Evolutionary conservation across 1,140 invertebrate species (phyloP), one percentile per base, ranked within the genome.

Genomic region (Asbolus verrucosus): DNA sequence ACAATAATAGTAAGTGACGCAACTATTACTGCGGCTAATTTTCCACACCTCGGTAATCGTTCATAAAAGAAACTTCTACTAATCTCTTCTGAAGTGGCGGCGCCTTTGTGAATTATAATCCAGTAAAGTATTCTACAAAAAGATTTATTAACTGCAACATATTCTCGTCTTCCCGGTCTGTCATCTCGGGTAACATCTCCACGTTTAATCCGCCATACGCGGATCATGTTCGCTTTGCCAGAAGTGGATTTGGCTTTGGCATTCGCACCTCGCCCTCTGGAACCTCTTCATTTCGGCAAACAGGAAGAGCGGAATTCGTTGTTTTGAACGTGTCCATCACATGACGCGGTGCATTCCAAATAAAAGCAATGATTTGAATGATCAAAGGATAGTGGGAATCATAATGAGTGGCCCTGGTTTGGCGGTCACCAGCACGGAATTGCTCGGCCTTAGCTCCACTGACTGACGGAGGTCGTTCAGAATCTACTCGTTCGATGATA

Each of bases 391-490:
- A 63, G 61, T 63, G 33, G 41, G 61, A 63, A 63, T 63, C 33
- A 16, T 63, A 63, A 63, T 63, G 33, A 41, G 33, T 63, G 61
- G 33, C 61, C 61, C 61, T 63, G 61, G 24, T 63, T 63, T 63
- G 61, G 61, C 33, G 61, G 61, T 63, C 61, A 63, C 61, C 39
- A 63, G 61, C 61, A 41, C 61, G 61, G 61, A 63, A 63, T 63
- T 63, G 61, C 61, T 63, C 61, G 61, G 61, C 61, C 61, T 63
- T 39, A 63, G 61, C 39, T 63, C 61, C 61, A 63, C 33, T 63
- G 61, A 38, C 61, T 63, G 61, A 39, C 61, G 61, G 61, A 63
- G 61, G 61, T 63, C 61, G 61, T 63, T 63, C 61, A 63, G 61
- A 41, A 63, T 63, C 39, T 27, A 63, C 33, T 63, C 39, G 39